These are phyloP conservation scores for Pantherophis alleghaniensis DNA, from an alignment of 2,797 vertebrate species.

Conservation along the genomic window DNA sequence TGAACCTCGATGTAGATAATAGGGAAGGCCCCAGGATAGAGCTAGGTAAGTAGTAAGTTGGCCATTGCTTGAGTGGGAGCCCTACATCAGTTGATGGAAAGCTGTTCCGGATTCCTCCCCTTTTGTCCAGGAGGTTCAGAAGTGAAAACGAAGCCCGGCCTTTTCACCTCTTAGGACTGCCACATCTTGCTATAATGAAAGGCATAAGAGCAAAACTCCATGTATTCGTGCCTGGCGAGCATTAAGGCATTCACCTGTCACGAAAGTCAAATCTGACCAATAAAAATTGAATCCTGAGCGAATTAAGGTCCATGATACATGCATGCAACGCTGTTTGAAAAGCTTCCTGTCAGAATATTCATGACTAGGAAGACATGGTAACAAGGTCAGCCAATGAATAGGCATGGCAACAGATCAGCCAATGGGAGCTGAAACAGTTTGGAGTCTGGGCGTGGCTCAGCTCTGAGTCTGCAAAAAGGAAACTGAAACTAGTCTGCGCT, in stretches of 20 bases:
- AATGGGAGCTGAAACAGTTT: too few relatives aligned
- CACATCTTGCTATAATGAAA: background rate
- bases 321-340: background rate
- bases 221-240: background rate
- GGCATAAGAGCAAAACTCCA: background rate
- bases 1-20: too few relatives aligned
- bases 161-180: background rate
- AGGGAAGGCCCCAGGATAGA: background rate
- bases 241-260: background rate
- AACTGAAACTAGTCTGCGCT: too few relatives aligned
- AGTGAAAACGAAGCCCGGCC: background rate
- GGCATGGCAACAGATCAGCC: too few relatives aligned
- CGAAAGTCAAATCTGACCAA: background rate
- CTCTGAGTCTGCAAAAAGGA: too few relatives aligned
- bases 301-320: too few relatives aligned
- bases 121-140: background rate
- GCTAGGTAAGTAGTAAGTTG: background rate
- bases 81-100: background rate
- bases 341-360: background rate
- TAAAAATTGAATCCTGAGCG: background rate
- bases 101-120: background rate
- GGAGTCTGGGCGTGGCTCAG: too few relatives aligned
- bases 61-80: background rate
- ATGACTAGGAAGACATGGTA: too few relatives aligned
- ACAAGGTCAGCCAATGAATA: too few relatives aligned